phyloP scores from a whole-genome alignment of 2,888 invertebrate species.

The Coronaproctus castanopsis region DNA sequence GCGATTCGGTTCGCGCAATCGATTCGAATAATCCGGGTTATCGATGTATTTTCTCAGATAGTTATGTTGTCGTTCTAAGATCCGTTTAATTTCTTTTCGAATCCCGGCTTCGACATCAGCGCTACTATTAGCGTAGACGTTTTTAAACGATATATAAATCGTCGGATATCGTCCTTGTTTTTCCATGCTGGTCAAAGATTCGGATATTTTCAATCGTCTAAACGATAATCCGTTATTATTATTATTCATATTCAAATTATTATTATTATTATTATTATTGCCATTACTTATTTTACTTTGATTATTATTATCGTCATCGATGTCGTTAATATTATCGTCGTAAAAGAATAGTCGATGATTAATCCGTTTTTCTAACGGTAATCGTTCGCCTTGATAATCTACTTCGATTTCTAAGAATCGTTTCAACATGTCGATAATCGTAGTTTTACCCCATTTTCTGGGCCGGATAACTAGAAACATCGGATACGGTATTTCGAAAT shows the following conservation, averaged over 20 bases:
- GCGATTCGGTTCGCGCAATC: neutral
- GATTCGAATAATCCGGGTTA: neutral
- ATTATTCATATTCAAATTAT: too few species aligned
- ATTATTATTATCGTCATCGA: too few species aligned
- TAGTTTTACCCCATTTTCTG: constrained; percentile 1
- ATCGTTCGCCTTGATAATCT: neutral
- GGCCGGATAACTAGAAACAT: neutral
- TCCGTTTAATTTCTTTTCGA: neutral
- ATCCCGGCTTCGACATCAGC: neutral
- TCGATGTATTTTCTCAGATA: neutral
- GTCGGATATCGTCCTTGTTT: neutral
- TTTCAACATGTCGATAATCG: constrained; percentile 1
- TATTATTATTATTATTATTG: too few species aligned
- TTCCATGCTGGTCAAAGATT: neutral
- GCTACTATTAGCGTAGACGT: neutral
- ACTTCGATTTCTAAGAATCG: constrained; percentile 3
- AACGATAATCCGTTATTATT: neutral
- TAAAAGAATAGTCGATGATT: neutral
- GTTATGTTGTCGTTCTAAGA: neutral
- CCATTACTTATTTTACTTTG: too few species aligned
- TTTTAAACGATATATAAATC: neutral
- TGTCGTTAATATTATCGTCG: neutral
- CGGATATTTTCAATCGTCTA: neutral
- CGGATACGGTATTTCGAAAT: neutral
- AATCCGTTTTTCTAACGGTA: neutral